Percentiles rank a stretch among this genome's conserved stretches.
Conservation (phyloP, 2,113 vertebrate species). For the Pseudorectes ferrugineus region DNA sequence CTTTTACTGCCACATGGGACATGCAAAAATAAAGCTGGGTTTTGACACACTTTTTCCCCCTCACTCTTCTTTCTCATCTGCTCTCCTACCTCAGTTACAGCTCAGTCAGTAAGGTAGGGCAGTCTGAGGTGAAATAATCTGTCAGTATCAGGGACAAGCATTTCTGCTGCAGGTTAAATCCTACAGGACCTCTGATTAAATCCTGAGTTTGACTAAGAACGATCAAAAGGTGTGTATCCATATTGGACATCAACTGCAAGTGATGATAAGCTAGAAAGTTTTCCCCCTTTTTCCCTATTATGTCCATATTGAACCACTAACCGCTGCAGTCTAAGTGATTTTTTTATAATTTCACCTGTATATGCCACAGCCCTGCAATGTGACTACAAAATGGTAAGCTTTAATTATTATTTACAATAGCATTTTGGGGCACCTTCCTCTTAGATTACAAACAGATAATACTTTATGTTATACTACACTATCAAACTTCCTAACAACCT, state of each 20-base stretch:
- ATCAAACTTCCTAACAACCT: neutral
- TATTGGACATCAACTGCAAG: neutral
- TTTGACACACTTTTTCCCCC: neutral
- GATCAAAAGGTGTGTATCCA: neutral
- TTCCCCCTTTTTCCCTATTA: neutral
- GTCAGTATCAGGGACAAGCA: neutral
- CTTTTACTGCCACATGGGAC: neutral
- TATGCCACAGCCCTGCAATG: neutral
- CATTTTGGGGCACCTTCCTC: neutral
- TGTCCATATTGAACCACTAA: neutral
- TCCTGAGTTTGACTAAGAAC: neutral
- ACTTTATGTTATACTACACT: neutral
- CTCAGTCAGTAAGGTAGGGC: fast-evolving
- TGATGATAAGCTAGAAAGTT: neutral
- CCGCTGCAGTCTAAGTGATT: neutral
- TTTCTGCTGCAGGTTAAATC: neutral
- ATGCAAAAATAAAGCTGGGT: neutral
- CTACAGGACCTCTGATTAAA: neutral
- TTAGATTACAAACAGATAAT: neutral
- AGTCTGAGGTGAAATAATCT: neutral
- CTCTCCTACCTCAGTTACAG: neutral
- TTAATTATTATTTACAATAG: neutral
- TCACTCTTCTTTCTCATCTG: neutral
- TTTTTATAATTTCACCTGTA: neutral
- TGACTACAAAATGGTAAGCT: neutral